A percentile compares a stretch with the other conserved stretches of the same genome.
Conservation (phyloP, 2,113 vertebrate genomes). For the Varanus salvator region DNA sequence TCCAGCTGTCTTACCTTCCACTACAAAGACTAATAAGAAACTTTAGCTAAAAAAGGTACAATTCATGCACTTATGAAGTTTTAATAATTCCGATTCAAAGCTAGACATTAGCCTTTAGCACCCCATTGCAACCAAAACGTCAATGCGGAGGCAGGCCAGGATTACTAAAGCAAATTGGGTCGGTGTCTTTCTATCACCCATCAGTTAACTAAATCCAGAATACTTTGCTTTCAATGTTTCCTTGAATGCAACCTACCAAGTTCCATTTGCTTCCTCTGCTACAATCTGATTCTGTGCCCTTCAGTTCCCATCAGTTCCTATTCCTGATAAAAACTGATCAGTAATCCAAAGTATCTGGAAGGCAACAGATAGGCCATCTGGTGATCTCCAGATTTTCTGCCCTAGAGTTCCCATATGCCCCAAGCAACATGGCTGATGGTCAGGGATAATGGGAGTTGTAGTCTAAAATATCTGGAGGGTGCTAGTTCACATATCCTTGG, state of each 20-base stretch:
- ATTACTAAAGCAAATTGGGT: background rate
- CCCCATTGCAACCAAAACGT: background rate
- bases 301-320: background rate
- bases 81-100: background rate
- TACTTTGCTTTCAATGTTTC: background rate
- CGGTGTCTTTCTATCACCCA: background rate
- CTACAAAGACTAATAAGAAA: background rate
- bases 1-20: background rate
- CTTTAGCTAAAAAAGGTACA: background rate
- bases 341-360: too few species aligned
- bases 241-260: background rate
- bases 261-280: background rate
- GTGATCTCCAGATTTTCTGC: background rate
- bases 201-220: background rate
- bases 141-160: too few species aligned
- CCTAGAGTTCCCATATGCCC: background rate
- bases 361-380: background rate
- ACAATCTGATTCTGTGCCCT: background rate
- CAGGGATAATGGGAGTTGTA: background rate
- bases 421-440: background rate
- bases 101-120: background rate
- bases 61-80: background rate
- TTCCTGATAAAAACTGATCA: background rate
- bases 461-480: background rate
- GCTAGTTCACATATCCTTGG: too few species aligned